Conservation (phyloP, 1,140 invertebrate genomes). For the Panulirus ornatus region DNA sequence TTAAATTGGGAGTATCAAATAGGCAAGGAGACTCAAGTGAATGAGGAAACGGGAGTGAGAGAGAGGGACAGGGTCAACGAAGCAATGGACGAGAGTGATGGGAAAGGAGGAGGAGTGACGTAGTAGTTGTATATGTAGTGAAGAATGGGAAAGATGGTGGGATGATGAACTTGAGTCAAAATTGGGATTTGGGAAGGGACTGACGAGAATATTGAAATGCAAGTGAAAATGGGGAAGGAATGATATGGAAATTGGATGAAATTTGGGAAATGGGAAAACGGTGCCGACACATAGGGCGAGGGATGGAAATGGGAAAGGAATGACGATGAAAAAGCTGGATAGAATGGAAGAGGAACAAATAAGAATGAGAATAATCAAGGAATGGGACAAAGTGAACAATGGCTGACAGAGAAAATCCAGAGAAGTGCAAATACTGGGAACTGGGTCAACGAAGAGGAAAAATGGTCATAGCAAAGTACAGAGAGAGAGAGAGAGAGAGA, state of each 20-base stretch:
- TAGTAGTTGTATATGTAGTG: not conserved
- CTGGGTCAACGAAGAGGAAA: not conserved
- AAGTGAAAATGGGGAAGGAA: not conserved
- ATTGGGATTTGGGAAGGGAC: not conserved
- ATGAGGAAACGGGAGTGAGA: conserved; percentile 41
- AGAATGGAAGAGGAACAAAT: not conserved
- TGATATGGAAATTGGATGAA: not conserved
- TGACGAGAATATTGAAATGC: no score
- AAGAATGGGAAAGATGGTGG: conserved; percentile 12
- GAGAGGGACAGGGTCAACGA: conserved; percentile 34
- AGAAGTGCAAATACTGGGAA: not conserved
- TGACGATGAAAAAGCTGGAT: not conserved
- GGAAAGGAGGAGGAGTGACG: conserved; percentile 15
- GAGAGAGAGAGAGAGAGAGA: conserved; percentile 16
- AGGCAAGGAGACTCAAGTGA: not conserved
- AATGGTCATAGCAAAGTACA: not conserved
- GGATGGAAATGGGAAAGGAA: not conserved
- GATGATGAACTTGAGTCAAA: not conserved
- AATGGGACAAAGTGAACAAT: not conserved
- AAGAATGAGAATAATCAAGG: not conserved
- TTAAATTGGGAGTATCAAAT: not conserved
- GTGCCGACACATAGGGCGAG: no score
- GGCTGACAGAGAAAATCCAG: no score
- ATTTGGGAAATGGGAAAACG: not conserved
- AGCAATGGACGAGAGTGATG: conserved; percentile 23